phyloP scores from a whole-genome alignment of 2,888 invertebrate genomes.

The Harpalus rubripes region DNA sequence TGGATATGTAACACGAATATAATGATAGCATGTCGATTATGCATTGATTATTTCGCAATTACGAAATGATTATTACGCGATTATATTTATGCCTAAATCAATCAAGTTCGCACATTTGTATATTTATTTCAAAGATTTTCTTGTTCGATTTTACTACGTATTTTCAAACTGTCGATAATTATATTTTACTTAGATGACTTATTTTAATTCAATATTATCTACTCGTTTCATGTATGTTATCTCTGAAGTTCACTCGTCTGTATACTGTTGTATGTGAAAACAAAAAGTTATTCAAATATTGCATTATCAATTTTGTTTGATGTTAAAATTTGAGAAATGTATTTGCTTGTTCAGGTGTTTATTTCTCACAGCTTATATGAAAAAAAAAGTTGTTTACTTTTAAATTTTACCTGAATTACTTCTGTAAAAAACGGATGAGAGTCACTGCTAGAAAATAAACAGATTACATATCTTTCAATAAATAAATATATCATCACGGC shows the following conservation, averaged over 20 bases:
- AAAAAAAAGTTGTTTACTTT: constrained; percentile 30
- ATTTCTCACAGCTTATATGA: constrained; percentile 39
- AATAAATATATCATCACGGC: too few relatives aligned
- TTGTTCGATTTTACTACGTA: neutral
- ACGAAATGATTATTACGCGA: neutral
- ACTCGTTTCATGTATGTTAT: constrained; percentile 23
- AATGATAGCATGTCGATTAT: neutral
- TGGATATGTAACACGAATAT: neutral
- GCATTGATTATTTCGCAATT: neutral
- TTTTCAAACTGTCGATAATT: constrained; percentile 21
- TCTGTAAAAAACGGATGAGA: neutral
- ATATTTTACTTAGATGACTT: constrained; percentile 38
- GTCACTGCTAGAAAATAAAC: constrained; percentile 2
- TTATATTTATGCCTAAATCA: neutral
- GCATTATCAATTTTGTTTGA: constrained; percentile 34
- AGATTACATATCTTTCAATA: too few relatives aligned
- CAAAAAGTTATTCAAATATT: constrained; percentile 11
- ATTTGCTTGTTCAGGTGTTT: constrained; percentile 26
- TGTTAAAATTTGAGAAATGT: constrained; percentile 31
- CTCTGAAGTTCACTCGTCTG: constrained; percentile 41
- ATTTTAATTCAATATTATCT: constrained; percentile 29
- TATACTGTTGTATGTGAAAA: constrained; percentile 11
- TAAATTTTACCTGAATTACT: constrained; percentile 10
- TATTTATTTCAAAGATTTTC: neutral
- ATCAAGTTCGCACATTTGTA: neutral